These are phyloP conservation scores for Lutjanus argentimaculatus DNA, from an alignment of 2,797 vertebrate genomes.

Conservation along the genomic window DNA sequence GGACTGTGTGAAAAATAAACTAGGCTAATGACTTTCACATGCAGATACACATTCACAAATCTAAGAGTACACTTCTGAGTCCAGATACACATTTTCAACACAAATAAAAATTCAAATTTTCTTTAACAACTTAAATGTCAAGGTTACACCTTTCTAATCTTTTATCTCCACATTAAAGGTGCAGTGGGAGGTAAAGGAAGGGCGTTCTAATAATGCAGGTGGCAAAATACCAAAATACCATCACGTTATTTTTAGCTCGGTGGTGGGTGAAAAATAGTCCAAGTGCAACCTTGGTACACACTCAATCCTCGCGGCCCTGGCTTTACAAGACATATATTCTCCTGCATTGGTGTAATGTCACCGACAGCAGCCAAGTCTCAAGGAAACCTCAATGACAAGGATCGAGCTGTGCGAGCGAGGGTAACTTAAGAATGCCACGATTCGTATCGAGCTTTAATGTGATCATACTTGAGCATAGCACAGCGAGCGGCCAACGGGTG, in stretches of 20 bases:
- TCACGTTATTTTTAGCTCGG: constrained; percentile 82
- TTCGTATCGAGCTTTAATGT: constrained; percentile 44
- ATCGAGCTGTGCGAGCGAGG: constrained; percentile 42
- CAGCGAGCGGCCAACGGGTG: constrained; percentile 9
- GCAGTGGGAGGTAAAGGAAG: constrained; percentile 52
- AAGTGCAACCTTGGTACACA: constrained; percentile 80
- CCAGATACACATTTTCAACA: neutral
- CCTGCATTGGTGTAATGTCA: constrained; percentile 69
- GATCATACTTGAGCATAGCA: constrained; percentile 31
- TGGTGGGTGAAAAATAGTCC: constrained; percentile 72
- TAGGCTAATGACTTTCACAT: neutral
- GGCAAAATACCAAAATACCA: constrained; percentile 82
- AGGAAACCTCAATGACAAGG: constrained; percentile 81
- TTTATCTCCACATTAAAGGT: constrained; percentile 58
- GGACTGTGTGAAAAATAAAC: neutral
- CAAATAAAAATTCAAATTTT: neutral
- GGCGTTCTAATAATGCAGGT: constrained; percentile 79
- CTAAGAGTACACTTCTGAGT: neutral
- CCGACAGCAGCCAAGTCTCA: constrained; percentile 72
- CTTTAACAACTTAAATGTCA: constrained; percentile 14
- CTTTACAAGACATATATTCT: constrained; percentile 78
- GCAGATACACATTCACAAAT: constrained; percentile 1
- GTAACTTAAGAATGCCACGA: constrained; percentile 61
- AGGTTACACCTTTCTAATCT: constrained; percentile 29
- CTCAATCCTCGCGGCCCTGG: constrained; percentile 63